Base-by-base conservation (phyloP, 2,113 vertebrate species). In the Bambusicola thoracicus region DNA sequence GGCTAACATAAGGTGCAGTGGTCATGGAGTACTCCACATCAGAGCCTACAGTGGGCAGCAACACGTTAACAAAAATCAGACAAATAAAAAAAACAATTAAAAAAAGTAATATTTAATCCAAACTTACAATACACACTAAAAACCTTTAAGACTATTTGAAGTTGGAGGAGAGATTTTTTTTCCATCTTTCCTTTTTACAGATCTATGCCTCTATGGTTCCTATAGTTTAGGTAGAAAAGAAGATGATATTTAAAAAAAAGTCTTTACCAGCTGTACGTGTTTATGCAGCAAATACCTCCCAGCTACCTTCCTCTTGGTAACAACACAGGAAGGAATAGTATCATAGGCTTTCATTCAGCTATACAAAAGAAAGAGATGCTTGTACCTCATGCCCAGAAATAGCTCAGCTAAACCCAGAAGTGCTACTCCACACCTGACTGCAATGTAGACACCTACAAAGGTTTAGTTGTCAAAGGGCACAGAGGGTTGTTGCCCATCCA, bases 331-430 rank as follows among this genome's bases (percentile, higher is more conserved):
- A 67, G 46, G 30, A 87, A 41, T 10, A 81, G 69, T 53, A 87
- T n/a, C 29, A 4, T 2, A 27, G 76, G 43, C 19, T 78, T 81
- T 44, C 70, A 40, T 36, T 61, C 2, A 3, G 49, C 41, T 49
- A 13, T 4, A 24, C 56, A 15, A 12, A 16, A 14, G 43, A 19
- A 70, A 51, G 41, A 56, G 25, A 4, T 14, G 29, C 0, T 0
- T 12, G 41, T 14, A 9, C 13, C 38, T 83, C 36, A 41, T 66
- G 75, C 19, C 27, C 1, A 0, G 10, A 16, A 6, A 24, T 41
- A 62, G 40, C 21, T 49, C 83, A 59, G n/a, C 29, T 55, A 27
- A 16, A 63, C 24, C 36, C 43, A n/a, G 7, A 89, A 65, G 43
- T 13, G 14, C 34, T 63, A 49, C 25, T n/a, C 25, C 27, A 43